phyloP scores from a whole-genome alignment of 2,113 vertebrate species.

The Antigone vipio region DNA sequence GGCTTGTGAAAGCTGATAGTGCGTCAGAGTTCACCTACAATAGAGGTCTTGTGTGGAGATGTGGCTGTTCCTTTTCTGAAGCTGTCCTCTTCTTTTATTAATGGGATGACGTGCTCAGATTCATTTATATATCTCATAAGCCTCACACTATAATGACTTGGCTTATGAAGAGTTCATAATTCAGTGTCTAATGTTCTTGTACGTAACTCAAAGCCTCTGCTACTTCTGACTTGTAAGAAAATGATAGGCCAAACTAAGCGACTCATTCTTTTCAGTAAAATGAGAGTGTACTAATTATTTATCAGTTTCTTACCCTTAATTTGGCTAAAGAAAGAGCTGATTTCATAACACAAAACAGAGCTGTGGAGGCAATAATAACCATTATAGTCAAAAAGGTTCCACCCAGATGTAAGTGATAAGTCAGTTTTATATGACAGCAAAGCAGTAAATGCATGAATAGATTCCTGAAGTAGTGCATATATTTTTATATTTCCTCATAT shows the following conservation, averaged over 20 bases:
- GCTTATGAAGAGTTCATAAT: slow-evolving; percentile 10
- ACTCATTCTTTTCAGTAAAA: slow-evolving; percentile 40
- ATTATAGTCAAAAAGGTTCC: slow-evolving; percentile 5
- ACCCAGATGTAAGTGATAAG: slow-evolving; percentile 1
- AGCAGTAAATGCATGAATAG: slow-evolving; percentile 5
- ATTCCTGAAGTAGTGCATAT: background rate
- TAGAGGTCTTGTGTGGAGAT: background rate
- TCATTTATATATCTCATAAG: slow-evolving; percentile 32
- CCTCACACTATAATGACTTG: slow-evolving; percentile 11
- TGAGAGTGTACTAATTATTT: slow-evolving; percentile 44
- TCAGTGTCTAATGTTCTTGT: background rate
- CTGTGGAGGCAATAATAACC: background rate
- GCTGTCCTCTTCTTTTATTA: slow-evolving; percentile 60
- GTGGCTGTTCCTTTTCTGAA: background rate
- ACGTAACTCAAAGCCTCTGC: slow-evolving; percentile 36
- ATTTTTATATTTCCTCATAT: too few relatives aligned
- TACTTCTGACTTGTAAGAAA: slow-evolving; percentile 36
- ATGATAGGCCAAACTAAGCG: slow-evolving; percentile 8
- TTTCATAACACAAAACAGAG: slow-evolving; percentile 23
- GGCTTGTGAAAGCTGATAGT: slow-evolving; percentile 49
- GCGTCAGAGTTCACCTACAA: slow-evolving; percentile 30
- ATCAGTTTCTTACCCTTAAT: slow-evolving; percentile 25
- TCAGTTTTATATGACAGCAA: slow-evolving; percentile 22
- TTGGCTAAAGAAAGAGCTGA: slow-evolving; percentile 32
- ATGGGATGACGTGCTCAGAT: slow-evolving; percentile 2